These are phyloP conservation scores for Scrobipalpa costella DNA, from an alignment of 2,888 invertebrate genomes.

Conservation along the genomic window DNA sequence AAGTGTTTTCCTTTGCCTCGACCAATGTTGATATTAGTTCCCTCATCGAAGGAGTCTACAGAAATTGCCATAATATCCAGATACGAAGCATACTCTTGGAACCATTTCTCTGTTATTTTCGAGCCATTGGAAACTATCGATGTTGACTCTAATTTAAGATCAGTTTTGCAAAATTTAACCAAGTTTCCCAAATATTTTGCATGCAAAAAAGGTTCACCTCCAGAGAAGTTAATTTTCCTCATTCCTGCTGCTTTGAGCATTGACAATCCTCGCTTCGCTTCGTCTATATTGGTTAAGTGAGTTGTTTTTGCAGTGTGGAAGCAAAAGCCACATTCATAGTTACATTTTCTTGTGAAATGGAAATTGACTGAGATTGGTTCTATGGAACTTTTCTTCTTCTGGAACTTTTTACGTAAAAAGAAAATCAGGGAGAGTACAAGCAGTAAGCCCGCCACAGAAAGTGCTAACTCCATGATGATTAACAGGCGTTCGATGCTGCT, in stretches of 20 bases:
- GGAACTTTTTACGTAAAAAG: neutral
- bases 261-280: conserved; percentile 4
- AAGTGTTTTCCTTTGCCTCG: conserved; percentile 27
- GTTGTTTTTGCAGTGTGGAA: conserved; percentile 25
- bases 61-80: conserved; percentile 27
- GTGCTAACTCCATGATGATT: neutral
- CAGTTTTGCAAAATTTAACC: conserved; percentile 24
- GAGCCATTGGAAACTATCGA: conserved; percentile 29
- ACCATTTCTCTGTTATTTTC: conserved; percentile 24
- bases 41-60: conserved; percentile 27
- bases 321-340: conserved; percentile 20
- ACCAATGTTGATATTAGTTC: conserved; percentile 26
- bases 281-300: conserved; percentile 9
- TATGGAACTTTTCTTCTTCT: neutral
- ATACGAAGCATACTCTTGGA: conserved; percentile 14
- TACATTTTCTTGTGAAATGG: conserved; percentile 17
- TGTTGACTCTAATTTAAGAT: conserved; percentile 24
- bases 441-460: neutral
- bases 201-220: conserved; percentile 28
- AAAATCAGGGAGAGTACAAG: neutral
- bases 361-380: conserved; percentile 18
- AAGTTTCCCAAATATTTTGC: conserved; percentile 27
- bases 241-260: conserved; percentile 19
- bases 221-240: conserved; percentile 29
- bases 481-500: neutral